phyloP scores from a whole-genome alignment of 2,113 vertebrate species.

The Syngnathus scovelli region DNA sequence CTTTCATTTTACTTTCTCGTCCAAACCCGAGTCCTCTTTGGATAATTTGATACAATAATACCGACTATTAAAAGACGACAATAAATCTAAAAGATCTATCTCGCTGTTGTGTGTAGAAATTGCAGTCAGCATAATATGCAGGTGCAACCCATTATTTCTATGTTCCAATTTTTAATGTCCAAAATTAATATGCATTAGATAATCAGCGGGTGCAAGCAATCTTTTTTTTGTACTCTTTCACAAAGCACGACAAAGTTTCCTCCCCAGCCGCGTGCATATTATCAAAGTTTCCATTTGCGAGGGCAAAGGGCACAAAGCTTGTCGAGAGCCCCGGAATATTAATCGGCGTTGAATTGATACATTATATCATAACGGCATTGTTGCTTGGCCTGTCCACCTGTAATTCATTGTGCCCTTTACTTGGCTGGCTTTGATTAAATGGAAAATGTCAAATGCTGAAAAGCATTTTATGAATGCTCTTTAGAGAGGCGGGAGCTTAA shows the following conservation, averaged over 20 bases:
- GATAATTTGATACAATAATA: not conserved
- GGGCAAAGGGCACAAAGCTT: constrained; percentile 44
- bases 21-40: not conserved
- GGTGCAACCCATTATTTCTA: constrained; percentile 20
- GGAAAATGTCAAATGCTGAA: constrained; percentile 64
- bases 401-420: constrained; percentile 60
- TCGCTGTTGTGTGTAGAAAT: constrained; percentile 6
- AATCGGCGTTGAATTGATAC: constrained; percentile 55
- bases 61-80: not conserved
- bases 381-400: constrained; percentile 48
- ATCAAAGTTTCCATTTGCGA: constrained; percentile 50
- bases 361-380: constrained; percentile 50
- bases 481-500: constrained; percentile 43
- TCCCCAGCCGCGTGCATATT: constrained; percentile 23
- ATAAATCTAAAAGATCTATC: constrained; percentile 2
- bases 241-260: constrained; percentile 37
- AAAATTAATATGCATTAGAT: constrained; percentile 49
- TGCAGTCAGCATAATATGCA: constrained; percentile 21
- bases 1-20: not conserved
- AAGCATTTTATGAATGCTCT: constrained; percentile 60
- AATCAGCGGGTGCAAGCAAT: constrained; percentile 18
- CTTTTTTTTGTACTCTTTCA: constrained; percentile 19
- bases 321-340: constrained; percentile 41
- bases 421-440: constrained; percentile 59
- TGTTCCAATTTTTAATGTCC: constrained; percentile 35